Conservation (phyloP, 2,113 vertebrate species). For the Narcine bancroftii region DNA sequence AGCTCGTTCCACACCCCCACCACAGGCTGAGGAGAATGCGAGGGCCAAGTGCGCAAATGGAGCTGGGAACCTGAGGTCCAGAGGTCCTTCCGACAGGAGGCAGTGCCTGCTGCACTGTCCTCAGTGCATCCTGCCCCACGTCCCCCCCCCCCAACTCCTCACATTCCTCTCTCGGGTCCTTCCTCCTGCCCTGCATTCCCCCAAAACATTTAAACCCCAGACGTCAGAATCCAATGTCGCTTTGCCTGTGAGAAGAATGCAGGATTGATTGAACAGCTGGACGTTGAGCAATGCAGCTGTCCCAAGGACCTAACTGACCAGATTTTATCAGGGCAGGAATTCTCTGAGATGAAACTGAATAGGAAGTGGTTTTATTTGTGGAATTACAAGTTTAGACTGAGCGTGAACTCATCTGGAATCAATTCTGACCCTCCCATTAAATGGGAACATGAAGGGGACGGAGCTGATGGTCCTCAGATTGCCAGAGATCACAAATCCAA, state of each 20-base stretch:
- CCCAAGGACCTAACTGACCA: not conserved
- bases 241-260: not conserved
- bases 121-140: not conserved
- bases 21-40: no score
- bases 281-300: no score
- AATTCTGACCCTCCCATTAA: not conserved
- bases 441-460: not conserved
- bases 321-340: not conserved
- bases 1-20: no score
- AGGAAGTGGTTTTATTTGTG: conserved; percentile 10
- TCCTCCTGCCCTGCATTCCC: not conserved
- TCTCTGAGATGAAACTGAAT: not conserved
- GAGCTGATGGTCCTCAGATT: not conserved
- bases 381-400: not conserved
- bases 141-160: no score
- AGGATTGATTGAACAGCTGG: not conserved
- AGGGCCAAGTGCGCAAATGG: no score
- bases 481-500: not conserved
- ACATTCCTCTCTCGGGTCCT: no score
- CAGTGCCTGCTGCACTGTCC: no score
- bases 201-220: not conserved
- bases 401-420: not conserved
- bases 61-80: no score
- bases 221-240: not conserved
- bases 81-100: no score